Base-by-base conservation (phyloP, 2,888 invertebrate species). In the Pinctada fucata region DNA sequence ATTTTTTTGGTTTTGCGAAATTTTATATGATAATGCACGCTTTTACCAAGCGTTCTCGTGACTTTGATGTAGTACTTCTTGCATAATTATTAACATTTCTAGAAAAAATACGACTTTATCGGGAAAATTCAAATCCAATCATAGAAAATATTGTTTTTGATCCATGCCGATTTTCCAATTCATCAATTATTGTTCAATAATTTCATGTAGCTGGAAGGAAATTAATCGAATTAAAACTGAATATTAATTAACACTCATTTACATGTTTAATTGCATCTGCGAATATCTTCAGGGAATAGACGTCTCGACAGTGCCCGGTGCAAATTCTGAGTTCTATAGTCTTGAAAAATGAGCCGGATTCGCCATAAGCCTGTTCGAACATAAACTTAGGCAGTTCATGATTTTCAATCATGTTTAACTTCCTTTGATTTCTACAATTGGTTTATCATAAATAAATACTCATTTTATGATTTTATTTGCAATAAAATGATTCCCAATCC, bases 371-470 rank as follows among this genome's bases (percentile, higher is more conserved):
- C 58, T 58, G 58, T 58, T 10, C 8, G 6, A 58, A 58, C 58
- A 58, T 58, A 10, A 6, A 58, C 58, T 13, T 58, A 16, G 65
- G 74, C 58, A 49, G 63, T 66, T 49, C 65, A 65, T 58, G 70
- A 77, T 70, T 77, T 73, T 72, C 64, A 72, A 77, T 77, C 72
- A 77, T 72, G 70, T 72, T 66, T 52, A 66, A 49, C 49, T 48
- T 52, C 31, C 72, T 77, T 77, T 77, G 76, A 77, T 77, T 63
- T 65, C 47, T 51, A 71, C 70, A 72, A 77, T 77, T 77, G 70
- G 66, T 65, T 77, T 77, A 77, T 72, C 76, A 77, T 77, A 77
- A 72, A 64, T 52, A 77, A 77, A 77, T 77, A 77, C 50, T 77
- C 66, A 52, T 51, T 77, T 51, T 67, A 64, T 72, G 76, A 77